Base-by-base conservation (phyloP, 2,888 invertebrate species). In the Folsomia candida region DNA sequence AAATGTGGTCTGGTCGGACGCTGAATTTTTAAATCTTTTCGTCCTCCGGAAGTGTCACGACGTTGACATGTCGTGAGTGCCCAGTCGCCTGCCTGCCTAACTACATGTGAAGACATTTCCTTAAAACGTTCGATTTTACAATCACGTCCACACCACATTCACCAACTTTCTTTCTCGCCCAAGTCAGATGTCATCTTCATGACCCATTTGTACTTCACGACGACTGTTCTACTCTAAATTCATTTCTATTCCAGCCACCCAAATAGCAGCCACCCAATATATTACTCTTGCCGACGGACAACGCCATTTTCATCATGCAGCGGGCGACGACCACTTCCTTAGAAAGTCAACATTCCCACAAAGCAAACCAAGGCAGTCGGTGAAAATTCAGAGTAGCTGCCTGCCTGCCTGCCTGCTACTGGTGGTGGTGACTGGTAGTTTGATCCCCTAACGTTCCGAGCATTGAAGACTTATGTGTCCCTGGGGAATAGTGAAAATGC, bases 401-500 rank as follows among this genome's bases (percentile, higher is more conserved):
- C 14, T 37, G n/a, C n/a, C n/a, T n/a, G n/a, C n/a, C n/a, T n/a
- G n/a, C n/a, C n/a, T 9, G 14, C 37, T 14, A 37, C 6, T 9
- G 37, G 37, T 37, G 37, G 37, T 54, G 54, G 54, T 54, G 54
- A 54, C 54, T 54, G 37, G 37, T 37, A 54, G 6, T 20, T 54
- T 54, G 54, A 54, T 54, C 54, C 54, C 20, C n/a, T n/a, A n/a
- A n/a, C n/a, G n/a, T n/a, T 37, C 6, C 6, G 54, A 20, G n/a
- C 54, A 54, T 68, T 68, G 47, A 62, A 71, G 71, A 71, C 68
- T 71, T 71, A 71, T 68, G 71, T 67, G 62, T 64, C 71, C 51
- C 67, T 11, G 37, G 47, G 71, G 71, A 68, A 59, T 70, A 67
- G 51, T 67, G 70, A 67, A 70, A 70, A 70, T 67, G 67, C 67